These are phyloP conservation scores for Lepus townsendii DNA, from an alignment of 2,797 vertebrate species.

Conservation along the genomic window DNA sequence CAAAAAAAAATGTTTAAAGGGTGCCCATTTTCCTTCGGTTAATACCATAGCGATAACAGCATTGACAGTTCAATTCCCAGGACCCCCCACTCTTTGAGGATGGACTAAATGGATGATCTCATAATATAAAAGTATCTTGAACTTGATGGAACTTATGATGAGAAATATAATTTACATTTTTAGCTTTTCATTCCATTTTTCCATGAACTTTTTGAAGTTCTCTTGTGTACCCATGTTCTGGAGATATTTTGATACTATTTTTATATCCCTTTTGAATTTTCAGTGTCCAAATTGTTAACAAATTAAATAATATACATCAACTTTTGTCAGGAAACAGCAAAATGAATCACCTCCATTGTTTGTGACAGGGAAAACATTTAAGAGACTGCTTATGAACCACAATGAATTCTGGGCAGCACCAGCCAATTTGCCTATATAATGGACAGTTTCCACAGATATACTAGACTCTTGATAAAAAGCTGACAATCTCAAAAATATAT, in stretches of 20 bases:
- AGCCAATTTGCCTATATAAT: background rate
- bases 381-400: background rate
- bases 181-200: no score
- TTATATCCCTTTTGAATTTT: background rate
- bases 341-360: background rate
- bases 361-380: background rate
- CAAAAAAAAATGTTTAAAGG: no score
- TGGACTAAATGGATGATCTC: no score
- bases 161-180: no score
- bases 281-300: background rate
- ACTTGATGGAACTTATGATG: no score
- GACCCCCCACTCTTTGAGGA: no score
- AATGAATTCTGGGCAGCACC: background rate
- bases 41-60: no score
- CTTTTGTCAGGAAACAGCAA: background rate
- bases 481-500: background rate
- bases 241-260: background rate
- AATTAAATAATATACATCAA: background rate
- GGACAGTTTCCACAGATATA: constrained; percentile 4
- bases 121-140: no score
- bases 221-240: no score
- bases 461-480: background rate
- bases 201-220: no score
- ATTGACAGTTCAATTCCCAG: no score
- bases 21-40: no score